Percentiles rank a stretch among this genome's conserved stretches.
Conservation (phyloP, 2,113 vertebrate genomes). For the Macroglossus sobrinus region DNA sequence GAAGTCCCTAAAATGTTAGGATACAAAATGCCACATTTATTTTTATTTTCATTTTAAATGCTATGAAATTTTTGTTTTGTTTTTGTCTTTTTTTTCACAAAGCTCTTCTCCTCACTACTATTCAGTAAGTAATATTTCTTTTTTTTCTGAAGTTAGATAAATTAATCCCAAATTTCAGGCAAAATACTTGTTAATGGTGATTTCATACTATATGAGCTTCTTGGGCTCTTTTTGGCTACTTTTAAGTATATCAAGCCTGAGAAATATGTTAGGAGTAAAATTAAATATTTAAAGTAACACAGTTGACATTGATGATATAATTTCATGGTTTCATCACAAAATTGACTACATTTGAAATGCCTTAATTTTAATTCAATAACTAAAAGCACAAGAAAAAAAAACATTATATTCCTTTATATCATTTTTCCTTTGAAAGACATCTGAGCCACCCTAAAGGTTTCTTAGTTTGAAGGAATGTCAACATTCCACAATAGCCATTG, state of each 20-base stretch:
- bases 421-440: not conserved
- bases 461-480: conserved; percentile 23
- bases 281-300: not conserved
- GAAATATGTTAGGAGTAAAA: not conserved
- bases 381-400: not conserved
- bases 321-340: not conserved
- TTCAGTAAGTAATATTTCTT: not conserved
- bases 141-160: not conserved
- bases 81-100: not conserved
- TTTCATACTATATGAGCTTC: not conserved
- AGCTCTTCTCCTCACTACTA: not conserved
- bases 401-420: not conserved
- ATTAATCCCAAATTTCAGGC: not conserved
- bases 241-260: not conserved
- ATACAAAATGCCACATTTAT: not conserved
- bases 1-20: not conserved
- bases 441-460: not conserved
- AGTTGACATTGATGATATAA: not conserved
- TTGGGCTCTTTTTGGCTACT: not conserved
- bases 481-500: not conserved
- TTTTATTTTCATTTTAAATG: conserved; percentile 6
- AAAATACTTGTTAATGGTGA: not conserved
- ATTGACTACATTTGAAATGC: not conserved
- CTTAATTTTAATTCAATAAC: conserved; percentile 23
- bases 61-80: not conserved